Evolutionary conservation across 2,113 vertebrate species (phyloP), one percentile per base, ranked within the genome.

Genomic region (Phrynosoma platyrhinos): DNA sequence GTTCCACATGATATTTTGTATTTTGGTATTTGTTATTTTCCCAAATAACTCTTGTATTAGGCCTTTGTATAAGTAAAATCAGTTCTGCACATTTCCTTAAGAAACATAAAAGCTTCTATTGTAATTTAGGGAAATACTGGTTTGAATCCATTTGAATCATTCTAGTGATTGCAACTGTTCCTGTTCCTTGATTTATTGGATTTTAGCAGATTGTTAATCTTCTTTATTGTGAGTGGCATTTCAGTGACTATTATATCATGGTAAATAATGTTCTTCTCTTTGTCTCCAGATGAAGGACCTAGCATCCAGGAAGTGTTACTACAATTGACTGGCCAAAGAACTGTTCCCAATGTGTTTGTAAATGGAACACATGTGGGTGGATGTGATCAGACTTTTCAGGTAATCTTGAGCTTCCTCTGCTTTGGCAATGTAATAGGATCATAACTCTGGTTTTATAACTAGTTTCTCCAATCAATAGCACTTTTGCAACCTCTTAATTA

Each of bases 321-420:
- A 1, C 98, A 98, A 92, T 95, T 99, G 94, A 99, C 98, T 0
- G 98, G 97, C 75, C 99, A 99, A 96, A 98, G 95, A 90, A 99
- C 98, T 0, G 98, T 99, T 84, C 99, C 99, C 66, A 99, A 96
- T 21, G 97, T 99, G 69, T 99, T 99, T 96, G 96, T 99, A 94
- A 98, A 99, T 94, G 98, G 98, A 96, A 98, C 95, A 0, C 99
- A 99, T 0, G 0, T 99, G 14, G 99, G 99, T 0, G 99, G 99
- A 93, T 98, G 97, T 90, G 98, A 99, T 92, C 97, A 96, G 90
- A 98, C 98, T 0, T 91, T 98, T 87, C 95, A 99, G 98, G 99
- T 99, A 97, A 95, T 6, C 32, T 87, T 78, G 36, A 32, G 30
- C 86, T 89, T 84, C 71, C 12, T 74, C 68, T 25, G 21, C 30